Conservation (phyloP, 1,140 invertebrate species). For the Leptinotarsa defecta region DNA sequence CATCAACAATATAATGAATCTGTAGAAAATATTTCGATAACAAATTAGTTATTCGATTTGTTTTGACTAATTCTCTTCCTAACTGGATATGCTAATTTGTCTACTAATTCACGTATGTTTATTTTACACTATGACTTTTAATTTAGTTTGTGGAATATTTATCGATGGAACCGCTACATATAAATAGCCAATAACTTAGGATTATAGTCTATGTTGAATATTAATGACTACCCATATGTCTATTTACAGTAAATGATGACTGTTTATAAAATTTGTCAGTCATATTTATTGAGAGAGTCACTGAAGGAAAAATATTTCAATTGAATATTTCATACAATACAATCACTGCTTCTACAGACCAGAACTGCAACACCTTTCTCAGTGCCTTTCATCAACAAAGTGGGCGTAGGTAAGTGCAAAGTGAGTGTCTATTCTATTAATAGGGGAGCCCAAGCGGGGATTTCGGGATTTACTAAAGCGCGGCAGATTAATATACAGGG, state of each 20-base stretch:
- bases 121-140: not conserved
- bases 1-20: no score
- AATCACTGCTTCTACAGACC: no score
- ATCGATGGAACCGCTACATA: not conserved
- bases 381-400: no score
- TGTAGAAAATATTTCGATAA: no score
- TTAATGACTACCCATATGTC: not conserved
- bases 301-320: not conserved
- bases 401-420: no score
- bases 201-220: not conserved
- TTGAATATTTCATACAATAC: not conserved
- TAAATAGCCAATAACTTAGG: not conserved
- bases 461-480: no score
- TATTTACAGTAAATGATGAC: conserved; percentile 4
- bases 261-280: not conserved
- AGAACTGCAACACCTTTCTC: no score
- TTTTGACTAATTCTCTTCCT: not conserved
- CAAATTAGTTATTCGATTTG: not conserved
- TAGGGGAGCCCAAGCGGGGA: no score
- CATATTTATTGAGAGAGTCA: not conserved
- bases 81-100: not conserved
- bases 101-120: not conserved
- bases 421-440: no score
- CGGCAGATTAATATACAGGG: no score
- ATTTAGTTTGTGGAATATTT: conserved; percentile 2